Evolutionary conservation across 2,888 invertebrate genomes (phyloP), one percentile per base, ranked within the genome.

Genomic region (Orgyia antiqua): DNA sequence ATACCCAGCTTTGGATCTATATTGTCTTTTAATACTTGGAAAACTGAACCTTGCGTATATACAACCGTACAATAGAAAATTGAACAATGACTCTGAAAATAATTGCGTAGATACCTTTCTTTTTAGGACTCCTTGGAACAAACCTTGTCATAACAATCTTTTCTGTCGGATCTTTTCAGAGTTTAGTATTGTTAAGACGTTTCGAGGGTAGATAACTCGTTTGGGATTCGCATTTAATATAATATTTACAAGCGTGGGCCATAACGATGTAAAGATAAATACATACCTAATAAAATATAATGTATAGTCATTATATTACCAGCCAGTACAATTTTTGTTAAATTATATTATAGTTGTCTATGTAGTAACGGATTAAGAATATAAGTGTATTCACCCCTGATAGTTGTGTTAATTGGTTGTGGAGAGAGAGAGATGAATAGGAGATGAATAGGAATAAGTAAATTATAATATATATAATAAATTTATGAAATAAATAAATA

Each of bases 1-100:
- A 51, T 48, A 48, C 44, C 27, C 36, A 30, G 48, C 36, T 40
- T 48, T 45, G 35, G 39, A 31, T 42, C 35, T 31, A 30, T 36
- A 35, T 33, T 47, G 35, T 34, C 48, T 45, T 52, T 53, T 47
- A 42, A 45, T 40, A 41, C 35, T 32, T 31, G 24, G 37, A 38
- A 42, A 41, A 52, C 29, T 41, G 33, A 31, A 41, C 42, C 30
- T 35, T 42, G 25, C 34, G 24, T 27, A 39, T 24, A 41, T 35
- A 47, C 42, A 48, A 40, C 31, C 33, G 27, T 23, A 42, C 36
- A 35, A 35, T 36, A 26, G 33, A 38, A 33, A 38, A 40, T 47
- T 34, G 28, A 27, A 33, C 24, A 12, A 37, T 29, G 36, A 18
- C 27, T 4, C 13, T 24, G 8, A 19, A 39, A 41, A 32, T 41